Conservation (phyloP, 1,140 invertebrate genomes). For the Drosophila pachea region DNA sequence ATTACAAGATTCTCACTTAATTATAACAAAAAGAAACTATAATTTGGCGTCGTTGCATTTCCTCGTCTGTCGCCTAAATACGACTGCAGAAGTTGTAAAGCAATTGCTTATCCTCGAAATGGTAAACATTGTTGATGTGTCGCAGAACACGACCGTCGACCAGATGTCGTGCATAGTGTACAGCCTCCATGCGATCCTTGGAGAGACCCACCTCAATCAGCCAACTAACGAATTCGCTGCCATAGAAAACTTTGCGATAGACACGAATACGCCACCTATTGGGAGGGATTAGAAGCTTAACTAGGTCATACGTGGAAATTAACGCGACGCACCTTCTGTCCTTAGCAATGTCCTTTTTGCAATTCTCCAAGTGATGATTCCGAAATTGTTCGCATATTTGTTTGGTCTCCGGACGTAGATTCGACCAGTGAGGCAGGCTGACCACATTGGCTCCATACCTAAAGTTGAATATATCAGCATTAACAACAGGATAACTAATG, state of each 20-base stretch:
- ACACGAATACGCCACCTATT: conserved; percentile 85
- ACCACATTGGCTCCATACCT: conserved; percentile 86
- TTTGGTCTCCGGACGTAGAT: conserved; percentile 87
- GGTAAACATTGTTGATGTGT: conserved; percentile 89
- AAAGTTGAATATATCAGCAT: neutral
- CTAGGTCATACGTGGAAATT: neutral
- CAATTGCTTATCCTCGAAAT: conserved; percentile 87
- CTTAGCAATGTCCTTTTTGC: conserved; percentile 87
- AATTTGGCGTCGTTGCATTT: conserved; percentile 69
- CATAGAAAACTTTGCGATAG: conserved; percentile 90
- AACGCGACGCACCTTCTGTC: conserved; percentile 80
- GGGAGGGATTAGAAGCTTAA: neutral
- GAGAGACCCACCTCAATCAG: conserved; percentile 88
- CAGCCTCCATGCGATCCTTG: conserved; percentile 86
- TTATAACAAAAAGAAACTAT: conserved; percentile 60
- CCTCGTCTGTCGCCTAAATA: conserved; percentile 47
- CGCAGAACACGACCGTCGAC: conserved; percentile 89
- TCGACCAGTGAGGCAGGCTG: conserved; percentile 85
- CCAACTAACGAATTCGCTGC: conserved; percentile 92
- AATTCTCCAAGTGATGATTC: conserved; percentile 90
- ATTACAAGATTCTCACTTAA: conserved; percentile 52
- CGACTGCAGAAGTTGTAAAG: conserved; percentile 84
- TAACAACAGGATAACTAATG: neutral
- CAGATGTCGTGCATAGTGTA: conserved; percentile 89
- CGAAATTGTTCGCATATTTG: conserved; percentile 94